A percentile compares a stretch with the other conserved stretches of the same genome.
Evolutionary conservation across 1,140 invertebrate species (phyloP).

Genomic region (Cepaea nemoralis): DNA sequence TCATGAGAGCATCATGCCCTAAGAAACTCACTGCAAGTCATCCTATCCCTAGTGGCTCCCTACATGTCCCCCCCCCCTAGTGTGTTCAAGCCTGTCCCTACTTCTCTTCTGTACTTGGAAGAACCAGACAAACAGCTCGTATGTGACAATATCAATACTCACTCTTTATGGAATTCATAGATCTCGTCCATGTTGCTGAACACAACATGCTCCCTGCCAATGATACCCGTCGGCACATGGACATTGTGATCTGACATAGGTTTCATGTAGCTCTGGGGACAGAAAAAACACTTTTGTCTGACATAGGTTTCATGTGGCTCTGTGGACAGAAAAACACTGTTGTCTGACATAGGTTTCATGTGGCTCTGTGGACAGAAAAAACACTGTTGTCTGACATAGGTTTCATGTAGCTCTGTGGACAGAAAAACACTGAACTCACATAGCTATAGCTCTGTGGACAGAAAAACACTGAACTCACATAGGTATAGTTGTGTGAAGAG

Average conservation of each 20-base stretch:
- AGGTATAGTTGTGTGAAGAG: conserved; percentile 80
- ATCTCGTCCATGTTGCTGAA: conserved; percentile 73
- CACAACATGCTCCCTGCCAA: conserved; percentile 67
- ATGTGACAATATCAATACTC: too few species aligned
- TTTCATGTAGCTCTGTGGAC: conserved; percentile 81
- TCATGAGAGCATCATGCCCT: too few species aligned
- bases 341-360: too few species aligned
- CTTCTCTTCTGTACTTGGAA: too few species aligned
- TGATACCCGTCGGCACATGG: conserved; percentile 74
- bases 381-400: conserved; percentile 77
- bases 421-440: too few species aligned
- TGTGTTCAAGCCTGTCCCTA: too few species aligned
- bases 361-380: not conserved
- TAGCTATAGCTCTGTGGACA: conserved; percentile 80
- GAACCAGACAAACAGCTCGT: too few species aligned
- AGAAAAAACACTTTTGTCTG: conserved; percentile 55
- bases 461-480: too few species aligned
- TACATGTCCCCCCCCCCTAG: too few species aligned
- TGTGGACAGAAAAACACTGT: too few species aligned
- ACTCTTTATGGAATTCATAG: conserved; percentile 72
- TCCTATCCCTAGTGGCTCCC: too few species aligned
- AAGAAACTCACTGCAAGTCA: too few species aligned
- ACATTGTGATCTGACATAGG: conserved; percentile 77
- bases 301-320: conserved; percentile 86
- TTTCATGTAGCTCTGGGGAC: conserved; percentile 81